Conservation (phyloP, 2,113 vertebrate genomes). For the Empidonax traillii region DNA sequence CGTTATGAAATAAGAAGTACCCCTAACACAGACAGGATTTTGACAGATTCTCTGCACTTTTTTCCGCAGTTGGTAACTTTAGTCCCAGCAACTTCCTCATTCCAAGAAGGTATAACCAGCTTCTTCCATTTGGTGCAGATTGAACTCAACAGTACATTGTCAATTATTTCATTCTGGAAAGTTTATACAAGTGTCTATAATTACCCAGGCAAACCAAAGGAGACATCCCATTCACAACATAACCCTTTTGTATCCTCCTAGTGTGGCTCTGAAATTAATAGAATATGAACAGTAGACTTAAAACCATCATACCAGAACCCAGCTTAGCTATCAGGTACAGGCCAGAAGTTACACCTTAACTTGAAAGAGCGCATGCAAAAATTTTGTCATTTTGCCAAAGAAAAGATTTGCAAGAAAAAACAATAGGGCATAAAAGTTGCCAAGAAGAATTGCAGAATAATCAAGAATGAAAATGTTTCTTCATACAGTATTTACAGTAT, state of each 20-base stretch:
- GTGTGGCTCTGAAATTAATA: not conserved
- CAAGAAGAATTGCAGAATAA: not conserved
- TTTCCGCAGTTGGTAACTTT: not conserved
- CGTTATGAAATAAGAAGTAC: not conserved
- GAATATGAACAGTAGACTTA: not conserved
- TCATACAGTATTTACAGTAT: no score
- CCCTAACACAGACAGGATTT: not conserved
- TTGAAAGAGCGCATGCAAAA: not conserved
- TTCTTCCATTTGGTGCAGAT: not conserved
- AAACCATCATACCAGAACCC: not conserved
- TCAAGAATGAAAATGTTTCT: not conserved
- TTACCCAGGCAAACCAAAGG: not conserved
- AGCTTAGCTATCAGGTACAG: not conserved
- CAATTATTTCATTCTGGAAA: not conserved
- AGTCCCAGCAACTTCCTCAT: not conserved
- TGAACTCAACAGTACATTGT: not conserved
- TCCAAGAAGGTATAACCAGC: not conserved
- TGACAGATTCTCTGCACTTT: not conserved
- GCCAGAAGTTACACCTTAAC: not conserved
- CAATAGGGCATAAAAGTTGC: not conserved
- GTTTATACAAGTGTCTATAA: not conserved
- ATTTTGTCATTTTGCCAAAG: not conserved
- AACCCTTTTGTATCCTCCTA: not conserved
- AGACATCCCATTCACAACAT: not conserved
- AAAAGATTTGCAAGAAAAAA: not conserved